phyloP scores from a whole-genome alignment of 2,113 vertebrate species.

The Daboia siamensis region DNA sequence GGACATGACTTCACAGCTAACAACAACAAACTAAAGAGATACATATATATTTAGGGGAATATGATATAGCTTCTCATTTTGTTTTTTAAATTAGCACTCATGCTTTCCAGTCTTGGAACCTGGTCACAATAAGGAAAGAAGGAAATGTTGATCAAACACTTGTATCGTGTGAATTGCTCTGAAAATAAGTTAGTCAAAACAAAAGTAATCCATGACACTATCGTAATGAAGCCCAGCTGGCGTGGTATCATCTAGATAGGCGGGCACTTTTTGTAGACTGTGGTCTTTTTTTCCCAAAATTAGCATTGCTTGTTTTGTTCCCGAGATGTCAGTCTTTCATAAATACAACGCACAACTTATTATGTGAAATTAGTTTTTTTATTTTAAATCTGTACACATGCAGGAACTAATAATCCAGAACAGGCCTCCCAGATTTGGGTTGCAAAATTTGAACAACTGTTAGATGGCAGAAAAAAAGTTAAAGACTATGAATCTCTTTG shows the following conservation, averaged over 20 bases:
- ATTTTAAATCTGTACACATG: background rate
- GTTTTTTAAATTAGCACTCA: background rate
- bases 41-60: background rate
- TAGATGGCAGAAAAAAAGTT: background rate
- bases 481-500: background rate
- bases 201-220: background rate
- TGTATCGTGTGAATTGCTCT: background rate
- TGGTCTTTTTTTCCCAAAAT: background rate
- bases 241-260: background rate
- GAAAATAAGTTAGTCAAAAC: background rate
- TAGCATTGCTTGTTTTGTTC: background rate
- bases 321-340: background rate
- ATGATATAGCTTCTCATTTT: background rate
- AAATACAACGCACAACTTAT: background rate
- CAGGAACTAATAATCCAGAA: constrained; percentile 4
- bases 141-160: background rate
- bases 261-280: background rate
- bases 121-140: background rate
- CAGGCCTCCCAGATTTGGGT: background rate
- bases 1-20: too few relatives aligned
- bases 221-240: constrained; percentile 3
- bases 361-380: background rate
- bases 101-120: background rate
- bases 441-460: background rate
- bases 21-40: too few relatives aligned